These are phyloP conservation scores for Lacanobia oleracea DNA, from an alignment of 2,888 invertebrate species.

Conservation along the genomic window DNA sequence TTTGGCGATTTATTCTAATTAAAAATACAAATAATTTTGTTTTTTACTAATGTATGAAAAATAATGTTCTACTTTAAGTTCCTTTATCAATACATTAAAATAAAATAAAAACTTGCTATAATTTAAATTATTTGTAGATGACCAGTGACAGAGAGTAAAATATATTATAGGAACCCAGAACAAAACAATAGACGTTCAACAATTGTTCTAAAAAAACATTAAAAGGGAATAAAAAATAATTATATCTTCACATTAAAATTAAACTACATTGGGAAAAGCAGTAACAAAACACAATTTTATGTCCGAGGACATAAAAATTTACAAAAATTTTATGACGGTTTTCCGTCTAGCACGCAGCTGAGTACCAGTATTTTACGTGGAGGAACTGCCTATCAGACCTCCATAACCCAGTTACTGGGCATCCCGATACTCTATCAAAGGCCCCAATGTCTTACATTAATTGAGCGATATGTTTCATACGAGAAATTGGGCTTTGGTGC, in stretches of 20 bases:
- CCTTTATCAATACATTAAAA: too few relatives aligned
- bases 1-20: slow-evolving; percentile 16
- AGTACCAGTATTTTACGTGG: too few relatives aligned
- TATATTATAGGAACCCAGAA: too few relatives aligned
- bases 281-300: neutral
- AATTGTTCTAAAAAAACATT: neutral
- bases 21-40: slow-evolving; percentile 9
- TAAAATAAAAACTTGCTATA: too few relatives aligned
- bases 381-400: neutral
- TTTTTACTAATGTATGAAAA: slow-evolving; percentile 6
- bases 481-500: too few relatives aligned
- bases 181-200: too few relatives aligned
- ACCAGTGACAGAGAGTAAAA: too few relatives aligned
- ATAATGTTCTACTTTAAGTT: neutral
- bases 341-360: neutral
- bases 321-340: too few relatives aligned
- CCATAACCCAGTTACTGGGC: neutral
- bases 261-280: slow-evolving; percentile 9
- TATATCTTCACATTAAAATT: slow-evolving; percentile 1
- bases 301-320: too few relatives aligned
- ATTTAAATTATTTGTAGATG: too few relatives aligned
- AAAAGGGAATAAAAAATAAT: slow-evolving; percentile 11
- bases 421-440: neutral
- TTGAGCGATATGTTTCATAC: neutral
- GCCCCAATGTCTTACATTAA: neutral